Base-by-base conservation (phyloP, 2,797 vertebrate genomes). In the Lepilemur ruficaudatus region DNA sequence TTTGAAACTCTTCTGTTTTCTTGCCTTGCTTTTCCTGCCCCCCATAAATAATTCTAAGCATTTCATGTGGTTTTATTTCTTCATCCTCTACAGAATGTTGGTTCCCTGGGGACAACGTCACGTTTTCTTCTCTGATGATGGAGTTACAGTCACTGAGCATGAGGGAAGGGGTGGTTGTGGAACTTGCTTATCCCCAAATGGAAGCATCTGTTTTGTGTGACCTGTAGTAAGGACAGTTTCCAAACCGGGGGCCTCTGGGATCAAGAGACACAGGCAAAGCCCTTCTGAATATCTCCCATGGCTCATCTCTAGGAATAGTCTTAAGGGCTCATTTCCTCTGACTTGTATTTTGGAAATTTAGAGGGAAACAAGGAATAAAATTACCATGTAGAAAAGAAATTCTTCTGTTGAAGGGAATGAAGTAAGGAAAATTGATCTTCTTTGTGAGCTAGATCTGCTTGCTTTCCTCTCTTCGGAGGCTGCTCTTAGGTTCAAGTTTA, bases 271-370 rank as follows among this genome's bases (percentile, higher is more conserved):
- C 48, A 63, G 0, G 0, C 35, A 46, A 41, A 78, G 11, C 75
- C 75, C 76, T 95, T 93, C n/a, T 84, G 67, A 96, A 9, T 50
- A 30, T 82, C 61, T 84, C 52, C 57, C 50, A 91, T 50, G 75
- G 63, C 55, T 94, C 57, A 79, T 80, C 65, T 89, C 52, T 83
- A 79, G 52, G 84, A 89, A 65, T 2, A 48, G 38, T 69, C 46
- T 32, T 90, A 81, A 57, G 23, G 46, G 52, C 69, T 93, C 70
- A 38, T 93, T 95, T 93, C 38, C 78, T 97, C 89, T 90, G 23
- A 78, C 87, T 90, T 95, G 50, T n/a, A 69, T 76, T 95, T 97
- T 93, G 20, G 79, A 95, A 93, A 87, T 80, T 70, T 90, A 55
- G 67, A 88, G 38, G 25, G 72, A 67, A 84, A 67, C 63, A 63